Conservation (phyloP, 2,113 vertebrate genomes). For the Drymodes brunneopygia region DNA sequence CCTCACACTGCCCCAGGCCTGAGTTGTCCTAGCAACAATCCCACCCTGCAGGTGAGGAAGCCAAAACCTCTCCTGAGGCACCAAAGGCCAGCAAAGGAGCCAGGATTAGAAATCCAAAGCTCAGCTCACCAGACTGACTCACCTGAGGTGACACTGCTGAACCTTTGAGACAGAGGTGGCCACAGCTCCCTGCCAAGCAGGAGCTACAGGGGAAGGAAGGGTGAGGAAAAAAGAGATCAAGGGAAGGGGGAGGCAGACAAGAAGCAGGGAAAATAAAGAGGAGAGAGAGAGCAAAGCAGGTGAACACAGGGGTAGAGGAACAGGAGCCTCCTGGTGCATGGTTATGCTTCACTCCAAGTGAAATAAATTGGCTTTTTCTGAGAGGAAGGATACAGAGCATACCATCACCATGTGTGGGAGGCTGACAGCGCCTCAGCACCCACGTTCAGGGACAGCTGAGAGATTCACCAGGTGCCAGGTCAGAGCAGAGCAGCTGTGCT, state of each 20-base stretch:
- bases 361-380: not conserved
- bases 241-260: not conserved
- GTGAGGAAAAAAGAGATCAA: not conserved
- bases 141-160: not conserved
- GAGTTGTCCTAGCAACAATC: not conserved
- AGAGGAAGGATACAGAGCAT: not conserved
- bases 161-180: not conserved
- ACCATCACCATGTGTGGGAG: not conserved
- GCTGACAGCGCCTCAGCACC: not conserved
- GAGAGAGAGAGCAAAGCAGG: not conserved
- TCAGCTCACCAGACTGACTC: not conserved
- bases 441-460: not conserved
- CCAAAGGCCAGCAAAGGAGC: not conserved
- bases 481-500: rapidly evolving
- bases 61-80: not conserved
- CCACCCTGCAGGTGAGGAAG: not conserved
- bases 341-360: not conserved
- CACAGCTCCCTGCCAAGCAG: not conserved
- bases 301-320: not conserved
- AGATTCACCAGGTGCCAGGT: not conserved
- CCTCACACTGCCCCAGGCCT: not conserved
- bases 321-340: not conserved
- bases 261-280: not conserved
- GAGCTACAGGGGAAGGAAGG: not conserved
- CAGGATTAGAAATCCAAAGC: not conserved